These are phyloP conservation scores for Trichonephila inaurata DNA, from an alignment of 1,140 invertebrate genomes.

Conservation along the genomic window DNA sequence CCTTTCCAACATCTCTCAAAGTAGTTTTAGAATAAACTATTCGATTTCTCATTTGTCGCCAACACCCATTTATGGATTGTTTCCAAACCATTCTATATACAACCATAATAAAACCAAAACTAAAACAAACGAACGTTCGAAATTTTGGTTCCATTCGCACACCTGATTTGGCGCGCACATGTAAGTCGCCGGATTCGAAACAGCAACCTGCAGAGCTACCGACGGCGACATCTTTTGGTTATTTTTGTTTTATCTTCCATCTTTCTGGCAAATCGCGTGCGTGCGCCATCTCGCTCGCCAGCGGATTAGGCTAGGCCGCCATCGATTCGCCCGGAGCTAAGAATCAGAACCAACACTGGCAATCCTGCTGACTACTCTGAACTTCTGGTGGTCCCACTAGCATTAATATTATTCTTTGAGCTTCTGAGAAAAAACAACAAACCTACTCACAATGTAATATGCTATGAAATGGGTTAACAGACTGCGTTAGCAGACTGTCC, in stretches of 20 bases:
- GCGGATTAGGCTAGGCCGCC: conserved; percentile 49
- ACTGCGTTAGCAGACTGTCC: neutral
- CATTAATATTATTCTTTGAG: neutral
- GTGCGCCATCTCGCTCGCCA: conserved; percentile 64
- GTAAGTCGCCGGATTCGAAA: conserved; percentile 35
- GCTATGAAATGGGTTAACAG: conserved; percentile 40
- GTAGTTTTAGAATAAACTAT: too few species aligned
- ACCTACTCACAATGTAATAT: neutral
- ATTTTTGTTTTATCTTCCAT: conserved; percentile 47
- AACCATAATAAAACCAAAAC: too few species aligned
- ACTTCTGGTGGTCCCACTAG: neutral
- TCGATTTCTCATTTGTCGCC: too few species aligned
- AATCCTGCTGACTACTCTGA: neutral
- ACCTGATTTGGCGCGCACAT: conserved; percentile 46
- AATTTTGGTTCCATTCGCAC: neutral
- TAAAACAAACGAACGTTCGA: neutral
- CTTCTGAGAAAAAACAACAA: neutral
- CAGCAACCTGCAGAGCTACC: conserved; percentile 57
- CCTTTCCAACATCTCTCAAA: too few species aligned
- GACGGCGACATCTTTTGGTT: conserved; percentile 28
- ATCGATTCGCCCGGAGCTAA: conserved; percentile 63
- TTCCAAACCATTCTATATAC: too few species aligned
- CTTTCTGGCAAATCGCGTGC: conserved; percentile 48
- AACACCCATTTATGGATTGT: too few species aligned
- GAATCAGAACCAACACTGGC: conserved; percentile 17